phyloP scores from a whole-genome alignment of 2,797 vertebrate species.

The Smutsia gigantea region DNA sequence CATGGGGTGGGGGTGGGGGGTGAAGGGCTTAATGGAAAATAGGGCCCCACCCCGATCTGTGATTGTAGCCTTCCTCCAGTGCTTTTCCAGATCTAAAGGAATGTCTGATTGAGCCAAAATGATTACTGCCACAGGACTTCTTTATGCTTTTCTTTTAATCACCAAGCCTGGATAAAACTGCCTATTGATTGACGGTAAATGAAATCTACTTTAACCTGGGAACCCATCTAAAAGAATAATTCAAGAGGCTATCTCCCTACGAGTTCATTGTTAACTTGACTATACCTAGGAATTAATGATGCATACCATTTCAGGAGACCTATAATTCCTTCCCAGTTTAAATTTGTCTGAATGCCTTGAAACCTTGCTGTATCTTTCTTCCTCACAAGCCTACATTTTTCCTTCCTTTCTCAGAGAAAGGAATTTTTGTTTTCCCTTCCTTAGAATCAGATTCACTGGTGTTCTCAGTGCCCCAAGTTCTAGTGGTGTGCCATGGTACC shows the following conservation, averaged over 20 bases:
- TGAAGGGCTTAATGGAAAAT: neutral
- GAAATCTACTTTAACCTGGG: slow-evolving; percentile 72
- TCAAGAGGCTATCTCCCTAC: slow-evolving; percentile 43
- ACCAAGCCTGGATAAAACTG: slow-evolving; percentile 60
- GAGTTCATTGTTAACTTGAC: slow-evolving; percentile 28
- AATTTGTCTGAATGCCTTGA: slow-evolving; percentile 60
- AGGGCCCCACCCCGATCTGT: neutral
- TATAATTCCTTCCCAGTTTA: slow-evolving; percentile 57
- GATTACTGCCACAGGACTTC: slow-evolving; percentile 45
- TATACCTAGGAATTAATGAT: slow-evolving; percentile 54
- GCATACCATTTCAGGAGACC: neutral
- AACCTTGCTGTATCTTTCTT: neutral
- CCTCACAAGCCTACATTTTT: neutral
- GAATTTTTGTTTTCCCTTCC: neutral
- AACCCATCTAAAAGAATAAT: slow-evolving; percentile 71
- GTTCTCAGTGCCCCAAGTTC: neutral
- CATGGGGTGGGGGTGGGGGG: neutral
- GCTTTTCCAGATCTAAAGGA: neutral
- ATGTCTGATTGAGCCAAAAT: slow-evolving; percentile 52
- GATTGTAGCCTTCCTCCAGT: neutral
- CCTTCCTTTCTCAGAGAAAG: neutral
- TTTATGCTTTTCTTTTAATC: slow-evolving; percentile 72
- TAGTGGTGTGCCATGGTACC: too few species aligned
- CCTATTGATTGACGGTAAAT: slow-evolving; percentile 71
- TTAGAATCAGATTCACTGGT: neutral